Evolutionary conservation across 2,113 vertebrate genomes (phyloP).

Genomic region (Microcebus ravelobensis): DNA sequence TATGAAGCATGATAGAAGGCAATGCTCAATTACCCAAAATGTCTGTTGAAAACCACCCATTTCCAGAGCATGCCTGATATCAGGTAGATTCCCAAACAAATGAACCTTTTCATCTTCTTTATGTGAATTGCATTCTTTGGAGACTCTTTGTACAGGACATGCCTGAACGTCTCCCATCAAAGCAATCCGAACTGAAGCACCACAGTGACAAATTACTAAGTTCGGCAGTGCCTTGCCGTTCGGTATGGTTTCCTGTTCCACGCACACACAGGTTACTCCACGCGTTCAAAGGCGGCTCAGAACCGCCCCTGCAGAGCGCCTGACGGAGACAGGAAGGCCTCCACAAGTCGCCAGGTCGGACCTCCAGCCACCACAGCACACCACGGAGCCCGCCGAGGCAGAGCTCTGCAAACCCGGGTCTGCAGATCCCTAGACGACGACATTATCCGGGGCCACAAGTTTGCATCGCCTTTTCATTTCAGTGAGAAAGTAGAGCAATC

Average conservation of each 20-base stretch:
- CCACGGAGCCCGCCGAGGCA: rapidly evolving
- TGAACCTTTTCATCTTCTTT: neutral
- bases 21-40: neutral
- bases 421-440: neutral
- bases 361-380: neutral
- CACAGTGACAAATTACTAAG: neutral
- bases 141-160: neutral
- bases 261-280: neutral
- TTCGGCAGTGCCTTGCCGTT: too few species aligned
- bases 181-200: neutral
- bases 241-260: neutral
- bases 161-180: neutral
- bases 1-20: neutral
- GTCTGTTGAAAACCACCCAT: neutral
- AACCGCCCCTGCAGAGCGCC: neutral
- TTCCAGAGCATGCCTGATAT: neutral
- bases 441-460: too few species aligned
- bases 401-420: neutral
- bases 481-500: neutral
- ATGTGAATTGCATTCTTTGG: neutral
- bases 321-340: neutral
- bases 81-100: neutral
- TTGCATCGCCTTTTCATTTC: neutral
- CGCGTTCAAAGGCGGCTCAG: neutral
- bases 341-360: rapidly evolving